These are phyloP conservation scores for Pseudolaguvia tuberculata DNA, from an alignment of 2,113 vertebrate species.

Conservation along the genomic window DNA sequence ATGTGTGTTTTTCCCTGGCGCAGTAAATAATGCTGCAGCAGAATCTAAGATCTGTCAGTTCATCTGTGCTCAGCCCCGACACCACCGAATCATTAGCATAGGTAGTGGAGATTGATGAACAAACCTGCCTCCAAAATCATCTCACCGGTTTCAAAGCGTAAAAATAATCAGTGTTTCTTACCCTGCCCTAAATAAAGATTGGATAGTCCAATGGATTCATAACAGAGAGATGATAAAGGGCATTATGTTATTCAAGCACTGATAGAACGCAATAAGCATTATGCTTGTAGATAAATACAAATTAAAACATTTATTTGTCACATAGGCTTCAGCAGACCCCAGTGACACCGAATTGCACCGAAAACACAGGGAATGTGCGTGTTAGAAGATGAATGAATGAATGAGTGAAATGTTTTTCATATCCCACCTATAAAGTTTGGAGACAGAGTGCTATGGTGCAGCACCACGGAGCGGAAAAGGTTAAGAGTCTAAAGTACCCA, in stretches of 20 bases:
- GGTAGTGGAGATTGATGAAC: constrained; percentile 60
- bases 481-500: too few relatives aligned
- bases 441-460: too few relatives aligned
- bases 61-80: constrained; percentile 56
- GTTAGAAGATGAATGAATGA: too few relatives aligned
- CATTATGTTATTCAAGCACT: constrained; percentile 26
- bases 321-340: too few relatives aligned
- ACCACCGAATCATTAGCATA: constrained; percentile 61
- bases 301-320: too few relatives aligned
- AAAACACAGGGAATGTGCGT: too few relatives aligned
- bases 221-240: constrained; percentile 37
- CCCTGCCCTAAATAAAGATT: constrained; percentile 2
- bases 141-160: constrained; percentile 45
- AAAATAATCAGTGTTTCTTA: constrained; percentile 59
- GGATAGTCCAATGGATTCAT: constrained; percentile 51
- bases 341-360: too few relatives aligned
- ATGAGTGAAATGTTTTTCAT: too few relatives aligned
- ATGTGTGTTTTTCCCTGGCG: constrained; percentile 59
- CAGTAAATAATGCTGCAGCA: constrained; percentile 62
- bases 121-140: constrained; percentile 62
- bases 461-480: too few relatives aligned
- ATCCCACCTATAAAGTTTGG: too few relatives aligned
- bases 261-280: constrained; percentile 35
- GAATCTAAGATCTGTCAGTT: constrained; percentile 59
- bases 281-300: not conserved